Evolutionary conservation across 1,140 invertebrate genomes (phyloP).

Genomic region (Cotesia chilonis): DNA sequence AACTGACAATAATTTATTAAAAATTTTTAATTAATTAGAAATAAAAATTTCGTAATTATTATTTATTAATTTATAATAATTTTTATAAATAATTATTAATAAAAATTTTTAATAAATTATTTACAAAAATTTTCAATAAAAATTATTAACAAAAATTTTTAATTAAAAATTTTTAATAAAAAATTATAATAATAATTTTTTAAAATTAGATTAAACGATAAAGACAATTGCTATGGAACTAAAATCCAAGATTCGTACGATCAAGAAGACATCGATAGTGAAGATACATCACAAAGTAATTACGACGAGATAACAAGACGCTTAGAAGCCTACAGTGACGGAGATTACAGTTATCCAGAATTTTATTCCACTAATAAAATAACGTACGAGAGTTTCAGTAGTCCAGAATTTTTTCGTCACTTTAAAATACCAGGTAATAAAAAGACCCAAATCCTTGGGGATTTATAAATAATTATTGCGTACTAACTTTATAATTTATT

Average conservation of each 20-base stretch:
- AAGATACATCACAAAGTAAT: conserved; percentile 18
- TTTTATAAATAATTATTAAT: no score
- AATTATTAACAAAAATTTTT: no score
- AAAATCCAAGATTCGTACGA: conserved; percentile 26
- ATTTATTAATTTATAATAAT: no score
- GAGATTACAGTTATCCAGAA: conserved; percentile 33
- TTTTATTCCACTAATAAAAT: conserved; percentile 36
- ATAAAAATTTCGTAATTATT: no score
- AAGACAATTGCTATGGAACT: background rate
- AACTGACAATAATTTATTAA: no score
- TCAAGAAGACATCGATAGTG: conserved; percentile 23
- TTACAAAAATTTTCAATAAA: no score
- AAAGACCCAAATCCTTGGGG: background rate
- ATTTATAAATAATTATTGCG: background rate
- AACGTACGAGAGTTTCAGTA: conserved; percentile 33
- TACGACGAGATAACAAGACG: conserved; percentile 35
- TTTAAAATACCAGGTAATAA: conserved; percentile 20
- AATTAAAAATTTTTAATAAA: background rate
- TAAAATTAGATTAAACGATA: background rate
- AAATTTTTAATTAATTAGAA: no score
- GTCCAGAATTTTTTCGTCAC: conserved; percentile 30
- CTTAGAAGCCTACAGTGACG: conserved; percentile 29
- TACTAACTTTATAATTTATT: no score
- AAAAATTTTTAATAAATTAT: no score
- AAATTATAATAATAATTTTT: background rate